These are phyloP conservation scores for Prinia subflava DNA, from an alignment of 2,113 vertebrate genomes.

Conservation along the genomic window DNA sequence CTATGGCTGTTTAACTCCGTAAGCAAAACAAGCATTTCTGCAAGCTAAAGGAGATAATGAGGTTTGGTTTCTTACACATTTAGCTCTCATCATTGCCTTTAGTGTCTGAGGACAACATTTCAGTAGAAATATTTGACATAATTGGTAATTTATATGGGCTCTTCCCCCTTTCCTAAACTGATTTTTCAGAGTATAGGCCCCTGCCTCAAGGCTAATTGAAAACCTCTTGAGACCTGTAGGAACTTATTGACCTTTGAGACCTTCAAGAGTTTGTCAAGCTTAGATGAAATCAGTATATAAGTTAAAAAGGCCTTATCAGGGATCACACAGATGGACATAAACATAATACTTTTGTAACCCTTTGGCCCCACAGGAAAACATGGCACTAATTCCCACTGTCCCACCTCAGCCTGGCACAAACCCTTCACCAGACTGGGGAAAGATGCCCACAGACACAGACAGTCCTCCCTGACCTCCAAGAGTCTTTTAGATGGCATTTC, in stretches of 20 bases:
- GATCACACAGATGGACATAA: neutral
- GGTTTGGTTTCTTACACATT: neutral
- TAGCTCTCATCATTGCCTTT: neutral
- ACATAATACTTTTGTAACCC: neutral
- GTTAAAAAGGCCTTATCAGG: neutral
- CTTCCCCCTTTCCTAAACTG: neutral
- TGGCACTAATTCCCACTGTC: neutral
- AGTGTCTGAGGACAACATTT: neutral
- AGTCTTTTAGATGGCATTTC: neutral
- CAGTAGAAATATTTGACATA: neutral
- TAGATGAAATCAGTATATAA: neutral
- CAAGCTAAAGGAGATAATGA: neutral
- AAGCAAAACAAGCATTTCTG: neutral
- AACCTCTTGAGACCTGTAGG: neutral
- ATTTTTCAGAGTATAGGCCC: neutral
- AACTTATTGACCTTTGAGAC: neutral
- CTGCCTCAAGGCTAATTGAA: neutral
- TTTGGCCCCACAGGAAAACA: neutral
- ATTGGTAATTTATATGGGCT: neutral
- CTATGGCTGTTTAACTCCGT: neutral
- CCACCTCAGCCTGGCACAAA: neutral
- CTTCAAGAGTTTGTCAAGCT: neutral
- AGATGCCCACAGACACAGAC: neutral
- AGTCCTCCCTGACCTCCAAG: neutral
- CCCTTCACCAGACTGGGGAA: neutral